phyloP scores from a whole-genome alignment of 2,888 invertebrate species.

The Ametastegia equiseti region DNA sequence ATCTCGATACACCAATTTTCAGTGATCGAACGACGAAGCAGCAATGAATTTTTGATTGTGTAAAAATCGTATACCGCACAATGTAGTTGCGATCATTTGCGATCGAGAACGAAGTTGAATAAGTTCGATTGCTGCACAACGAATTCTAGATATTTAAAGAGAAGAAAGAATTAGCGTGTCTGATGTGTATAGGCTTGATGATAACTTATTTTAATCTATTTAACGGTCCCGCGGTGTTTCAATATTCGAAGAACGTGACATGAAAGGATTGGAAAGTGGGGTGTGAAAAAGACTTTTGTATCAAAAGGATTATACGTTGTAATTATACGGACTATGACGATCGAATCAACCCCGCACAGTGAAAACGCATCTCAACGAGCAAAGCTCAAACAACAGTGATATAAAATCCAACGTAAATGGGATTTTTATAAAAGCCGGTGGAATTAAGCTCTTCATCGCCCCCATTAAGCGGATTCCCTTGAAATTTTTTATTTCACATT shows the following conservation, averaged over 20 bases:
- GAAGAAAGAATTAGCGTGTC: background rate
- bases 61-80: too few relatives aligned
- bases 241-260: background rate
- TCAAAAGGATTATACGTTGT: constrained; percentile 20
- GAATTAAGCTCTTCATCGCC: constrained; percentile 42
- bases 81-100: too few relatives aligned
- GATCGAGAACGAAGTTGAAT: too few relatives aligned
- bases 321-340: constrained; percentile 29
- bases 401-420: constrained; percentile 37
- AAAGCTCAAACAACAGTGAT: constrained; percentile 35
- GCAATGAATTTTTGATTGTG: too few relatives aligned
- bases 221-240: background rate
- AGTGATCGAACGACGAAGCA: too few relatives aligned
- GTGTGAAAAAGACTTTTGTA: background rate
- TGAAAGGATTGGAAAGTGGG: background rate
- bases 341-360: constrained; percentile 12
- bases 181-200: background rate
- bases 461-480: constrained; percentile 42
- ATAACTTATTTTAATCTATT: background rate
- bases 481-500: background rate
- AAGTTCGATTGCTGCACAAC: too few relatives aligned
- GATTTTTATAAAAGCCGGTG: constrained; percentile 38
- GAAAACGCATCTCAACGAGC: background rate
- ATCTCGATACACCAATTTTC: too few relatives aligned
- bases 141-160: too few relatives aligned